Evolutionary conservation across 2,888 invertebrate genomes (phyloP).

Genomic region (Dysmachus trigonus): DNA sequence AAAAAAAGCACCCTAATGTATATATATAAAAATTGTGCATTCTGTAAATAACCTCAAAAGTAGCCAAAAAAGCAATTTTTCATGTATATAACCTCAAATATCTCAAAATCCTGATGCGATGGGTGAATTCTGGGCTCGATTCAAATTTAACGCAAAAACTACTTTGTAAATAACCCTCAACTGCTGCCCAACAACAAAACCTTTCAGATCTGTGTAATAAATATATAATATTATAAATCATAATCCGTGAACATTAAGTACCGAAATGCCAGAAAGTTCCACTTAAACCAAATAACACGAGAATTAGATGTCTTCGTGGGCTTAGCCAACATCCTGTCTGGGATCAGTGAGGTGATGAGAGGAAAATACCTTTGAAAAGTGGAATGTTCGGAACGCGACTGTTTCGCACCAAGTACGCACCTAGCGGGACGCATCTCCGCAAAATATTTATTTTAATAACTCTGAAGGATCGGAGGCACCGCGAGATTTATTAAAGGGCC

Average conservation of each 20-base stretch:
- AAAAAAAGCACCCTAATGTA: too few relatives aligned
- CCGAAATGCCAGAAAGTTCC: neutral
- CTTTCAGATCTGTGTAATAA: too few relatives aligned
- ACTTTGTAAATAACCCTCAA: too few relatives aligned
- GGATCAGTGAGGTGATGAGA: neutral
- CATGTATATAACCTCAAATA: too few relatives aligned
- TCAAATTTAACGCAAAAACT: too few relatives aligned
- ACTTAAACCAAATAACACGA: neutral
- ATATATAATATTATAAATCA: too few relatives aligned
- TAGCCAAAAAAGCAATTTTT: too few relatives aligned
- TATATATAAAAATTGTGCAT: too few relatives aligned
- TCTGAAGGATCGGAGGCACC: neutral
- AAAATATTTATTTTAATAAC: slow-evolving; percentile 3
- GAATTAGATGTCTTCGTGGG: neutral
- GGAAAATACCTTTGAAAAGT: neutral
- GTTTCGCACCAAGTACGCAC: neutral
- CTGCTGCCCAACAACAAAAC: neutral
- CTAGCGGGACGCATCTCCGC: neutral
- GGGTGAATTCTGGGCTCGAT: too few relatives aligned
- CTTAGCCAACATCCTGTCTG: slow-evolving; percentile 1
- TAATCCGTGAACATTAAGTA: neutral
- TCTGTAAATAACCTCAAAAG: too few relatives aligned
- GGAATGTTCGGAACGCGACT: neutral
- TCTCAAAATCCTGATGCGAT: too few relatives aligned
- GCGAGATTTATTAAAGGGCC: slow-evolving; percentile 7